Evolutionary conservation across 2,797 vertebrate species (phyloP).

Genomic region (Myioborus melanocephalus): DNA sequence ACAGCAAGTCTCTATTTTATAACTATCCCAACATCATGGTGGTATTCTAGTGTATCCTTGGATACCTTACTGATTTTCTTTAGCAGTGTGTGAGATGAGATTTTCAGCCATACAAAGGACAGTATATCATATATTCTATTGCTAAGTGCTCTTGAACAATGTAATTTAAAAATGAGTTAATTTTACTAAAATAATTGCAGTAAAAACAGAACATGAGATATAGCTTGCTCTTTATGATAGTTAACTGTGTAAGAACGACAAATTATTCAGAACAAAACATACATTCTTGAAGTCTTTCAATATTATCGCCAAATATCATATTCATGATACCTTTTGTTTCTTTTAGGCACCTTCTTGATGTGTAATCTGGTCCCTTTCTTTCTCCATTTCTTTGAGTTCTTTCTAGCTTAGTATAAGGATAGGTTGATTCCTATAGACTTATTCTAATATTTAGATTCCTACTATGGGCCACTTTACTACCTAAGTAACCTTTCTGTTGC

Average conservation of each 20-base stretch:
- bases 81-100: not conserved
- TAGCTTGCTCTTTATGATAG: not conserved
- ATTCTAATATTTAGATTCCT: not conserved
- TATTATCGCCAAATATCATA: not conserved
- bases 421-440: not conserved
- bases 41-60: not conserved
- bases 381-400: not conserved
- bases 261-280: not conserved
- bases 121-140: not conserved
- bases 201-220: slow-evolving; percentile 20
- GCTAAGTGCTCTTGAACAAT: slow-evolving; percentile 7
- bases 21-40: not conserved
- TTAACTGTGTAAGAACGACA: not conserved
- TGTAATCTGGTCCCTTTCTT: not conserved
- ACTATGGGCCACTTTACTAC: not conserved
- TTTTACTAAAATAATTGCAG: slow-evolving; percentile 19
- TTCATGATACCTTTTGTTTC: not conserved
- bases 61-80: slow-evolving; percentile 3
- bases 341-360: not conserved
- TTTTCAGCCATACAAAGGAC: not conserved
- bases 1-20: not conserved
- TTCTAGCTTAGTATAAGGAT: not conserved
- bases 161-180: not conserved
- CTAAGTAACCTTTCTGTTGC: not conserved
- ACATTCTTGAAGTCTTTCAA: not conserved